phyloP scores from a whole-genome alignment of 2,888 invertebrate genomes.

The Heliconius sara region DNA sequence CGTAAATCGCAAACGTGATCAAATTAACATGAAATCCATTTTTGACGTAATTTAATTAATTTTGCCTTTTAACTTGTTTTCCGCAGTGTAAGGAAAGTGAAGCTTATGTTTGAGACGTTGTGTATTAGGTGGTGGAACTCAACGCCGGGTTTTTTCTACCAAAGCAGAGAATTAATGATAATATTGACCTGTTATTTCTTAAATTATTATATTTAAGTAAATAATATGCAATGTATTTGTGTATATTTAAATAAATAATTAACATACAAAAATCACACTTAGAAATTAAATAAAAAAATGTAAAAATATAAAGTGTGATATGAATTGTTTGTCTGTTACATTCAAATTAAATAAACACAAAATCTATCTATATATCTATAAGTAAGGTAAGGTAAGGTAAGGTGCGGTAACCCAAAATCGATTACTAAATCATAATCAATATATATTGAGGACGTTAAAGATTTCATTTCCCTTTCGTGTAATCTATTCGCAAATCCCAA shows the following conservation, averaged over 20 bases:
- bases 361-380: background rate
- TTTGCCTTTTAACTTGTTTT: too few relatives aligned
- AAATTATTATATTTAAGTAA: too few relatives aligned
- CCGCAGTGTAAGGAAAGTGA: too few relatives aligned
- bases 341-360: background rate
- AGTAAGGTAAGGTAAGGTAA: background rate
- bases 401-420: background rate
- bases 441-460: background rate
- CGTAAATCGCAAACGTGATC: too few relatives aligned
- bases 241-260: too few relatives aligned
- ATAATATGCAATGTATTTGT: too few relatives aligned
- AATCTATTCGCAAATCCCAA: constrained; percentile 25
- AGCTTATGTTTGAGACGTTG: too few relatives aligned
- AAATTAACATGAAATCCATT: too few relatives aligned
- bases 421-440: background rate
- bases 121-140: too few relatives aligned
- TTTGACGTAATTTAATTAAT: too few relatives aligned
- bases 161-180: background rate
- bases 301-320: background rate
- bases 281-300: background rate
- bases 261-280: too few relatives aligned
- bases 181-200: background rate
- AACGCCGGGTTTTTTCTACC: background rate
- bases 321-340: background rate
- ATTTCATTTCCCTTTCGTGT: background rate